Conservation (phyloP, 92 coral and sea anemone species). For the Montipora capitata region DNA sequence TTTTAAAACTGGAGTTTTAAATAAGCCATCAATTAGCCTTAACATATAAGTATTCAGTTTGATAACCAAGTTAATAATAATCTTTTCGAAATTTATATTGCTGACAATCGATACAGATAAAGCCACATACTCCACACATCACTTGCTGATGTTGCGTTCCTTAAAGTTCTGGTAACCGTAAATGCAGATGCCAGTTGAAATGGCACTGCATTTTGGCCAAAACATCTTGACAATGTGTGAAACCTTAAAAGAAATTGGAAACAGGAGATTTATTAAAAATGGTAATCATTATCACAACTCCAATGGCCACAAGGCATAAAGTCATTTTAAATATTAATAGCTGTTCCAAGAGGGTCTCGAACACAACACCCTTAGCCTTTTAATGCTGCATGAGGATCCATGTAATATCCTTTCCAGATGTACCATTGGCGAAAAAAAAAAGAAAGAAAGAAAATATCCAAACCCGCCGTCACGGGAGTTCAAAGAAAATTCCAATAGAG, state of each 20-base stretch:
- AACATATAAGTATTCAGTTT: too few species aligned
- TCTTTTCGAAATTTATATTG: too few species aligned
- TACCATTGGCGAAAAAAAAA: too few species aligned
- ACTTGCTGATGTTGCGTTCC: constrained; percentile 22
- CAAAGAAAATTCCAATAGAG: too few species aligned
- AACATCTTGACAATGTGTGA: background rate
- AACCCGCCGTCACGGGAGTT: too few species aligned
- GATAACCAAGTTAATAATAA: too few species aligned
- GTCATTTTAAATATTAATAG: background rate
- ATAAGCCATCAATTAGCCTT: too few species aligned
- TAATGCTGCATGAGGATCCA: background rate
- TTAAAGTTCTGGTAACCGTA: background rate
- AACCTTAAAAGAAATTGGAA: background rate
- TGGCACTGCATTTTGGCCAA: constrained; percentile 7
- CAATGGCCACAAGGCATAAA: background rate
- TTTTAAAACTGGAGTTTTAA: too few species aligned
- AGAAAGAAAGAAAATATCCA: too few species aligned
- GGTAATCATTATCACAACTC: background rate
- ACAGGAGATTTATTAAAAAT: background rate
- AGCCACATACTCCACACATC: constrained; percentile 35
- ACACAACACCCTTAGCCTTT: background rate
- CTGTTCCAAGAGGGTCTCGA: background rate
- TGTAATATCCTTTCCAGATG: too few species aligned
- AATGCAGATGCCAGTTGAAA: constrained; percentile 32
- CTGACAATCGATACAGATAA: too few species aligned